Base-by-base conservation (phyloP, 2,888 invertebrate genomes). In the Epistrophella euchroma region DNA sequence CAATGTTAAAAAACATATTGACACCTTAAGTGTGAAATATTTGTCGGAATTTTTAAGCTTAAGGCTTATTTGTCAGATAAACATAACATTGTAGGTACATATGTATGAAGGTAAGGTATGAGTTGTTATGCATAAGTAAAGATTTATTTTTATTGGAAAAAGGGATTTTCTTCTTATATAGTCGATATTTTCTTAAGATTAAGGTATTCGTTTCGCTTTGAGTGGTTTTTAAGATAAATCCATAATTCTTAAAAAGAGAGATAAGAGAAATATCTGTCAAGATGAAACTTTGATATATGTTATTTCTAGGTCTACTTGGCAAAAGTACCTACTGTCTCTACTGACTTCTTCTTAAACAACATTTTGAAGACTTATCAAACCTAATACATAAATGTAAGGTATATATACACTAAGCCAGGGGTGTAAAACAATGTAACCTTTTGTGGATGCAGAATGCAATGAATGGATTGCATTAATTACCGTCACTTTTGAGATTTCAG, bases 21-120 rank as follows among this genome's bases (percentile, higher is more conserved):
- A 60, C 60, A 60, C 60, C 15, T 60, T 60, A 15, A 37, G 58
- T 37, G 58, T 58, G 37, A 58, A 37, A 22, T 22, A 37, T 58
- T 58, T 58, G 58, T 7, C 37, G 37, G 11, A 35, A 55, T 55
- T 35, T 58, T 13, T 15, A 13, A 25, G 50, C 22, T 25, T 25
- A 25, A 13, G 25, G 50, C 6, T 52, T 10, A 19, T 17, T 17
- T 19, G n/a, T 19, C 11, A 19, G 4, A 47, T 19, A 43, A n/a
- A n/a, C 40, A 37, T 13, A 37, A 9, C 6, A 32, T 32, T 25
- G 4, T 3, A 4, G 10, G 37, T 37, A 37, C 13, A n/a, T n/a
- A n/a, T n/a, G n/a, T n/a, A n/a, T n/a, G n/a, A n/a, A n/a, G n/a
- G n/a, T n/a, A n/a, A n/a, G n/a, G n/a, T n/a, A n/a, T n/a, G n/a